Evolutionary conservation across 2,888 invertebrate genomes (phyloP).

Genomic region (Patella ulyssiponensis): DNA sequence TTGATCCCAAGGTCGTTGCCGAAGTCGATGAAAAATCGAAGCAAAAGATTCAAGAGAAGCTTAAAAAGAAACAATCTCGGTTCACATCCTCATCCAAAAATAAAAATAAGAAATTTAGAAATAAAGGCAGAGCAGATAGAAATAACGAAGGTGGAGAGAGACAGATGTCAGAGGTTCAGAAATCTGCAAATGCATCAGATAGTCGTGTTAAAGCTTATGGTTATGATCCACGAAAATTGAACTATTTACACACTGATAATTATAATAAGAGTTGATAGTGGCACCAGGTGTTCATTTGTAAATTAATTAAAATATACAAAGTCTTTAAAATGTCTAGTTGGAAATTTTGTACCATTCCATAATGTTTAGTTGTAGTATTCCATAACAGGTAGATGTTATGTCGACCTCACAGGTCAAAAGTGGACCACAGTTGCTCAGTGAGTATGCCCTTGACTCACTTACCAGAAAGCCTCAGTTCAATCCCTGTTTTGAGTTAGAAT

Average conservation of each 20-base stretch:
- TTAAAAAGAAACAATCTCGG: neutral
- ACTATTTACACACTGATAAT: conserved; percentile 53
- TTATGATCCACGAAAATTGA: conserved; percentile 70
- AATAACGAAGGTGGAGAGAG: neutral
- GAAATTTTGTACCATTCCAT: too few relatives aligned
- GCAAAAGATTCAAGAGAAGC: conserved; percentile 31
- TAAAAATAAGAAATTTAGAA: neutral
- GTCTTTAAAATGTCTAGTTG: too few relatives aligned
- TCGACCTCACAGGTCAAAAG: too few relatives aligned
- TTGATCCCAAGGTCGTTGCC: neutral
- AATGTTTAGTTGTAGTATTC: too few relatives aligned
- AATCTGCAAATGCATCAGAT: conserved; percentile 74
- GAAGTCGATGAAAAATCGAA: conserved; percentile 44
- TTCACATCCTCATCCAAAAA: neutral
- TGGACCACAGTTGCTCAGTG: too few relatives aligned
- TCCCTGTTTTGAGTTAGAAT: too few relatives aligned
- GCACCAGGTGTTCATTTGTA: too few relatives aligned
- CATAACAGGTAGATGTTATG: too few relatives aligned
- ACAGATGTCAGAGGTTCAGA: neutral
- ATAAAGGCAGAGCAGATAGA: neutral
- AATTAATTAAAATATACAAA: too few relatives aligned
- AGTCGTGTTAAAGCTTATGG: conserved; percentile 91
- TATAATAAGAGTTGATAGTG: conserved; percentile 12
- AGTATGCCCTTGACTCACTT: too few relatives aligned
- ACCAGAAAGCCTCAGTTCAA: too few relatives aligned